phyloP scores from a whole-genome alignment of 2,113 vertebrate species.

The Calypte anna region DNA sequence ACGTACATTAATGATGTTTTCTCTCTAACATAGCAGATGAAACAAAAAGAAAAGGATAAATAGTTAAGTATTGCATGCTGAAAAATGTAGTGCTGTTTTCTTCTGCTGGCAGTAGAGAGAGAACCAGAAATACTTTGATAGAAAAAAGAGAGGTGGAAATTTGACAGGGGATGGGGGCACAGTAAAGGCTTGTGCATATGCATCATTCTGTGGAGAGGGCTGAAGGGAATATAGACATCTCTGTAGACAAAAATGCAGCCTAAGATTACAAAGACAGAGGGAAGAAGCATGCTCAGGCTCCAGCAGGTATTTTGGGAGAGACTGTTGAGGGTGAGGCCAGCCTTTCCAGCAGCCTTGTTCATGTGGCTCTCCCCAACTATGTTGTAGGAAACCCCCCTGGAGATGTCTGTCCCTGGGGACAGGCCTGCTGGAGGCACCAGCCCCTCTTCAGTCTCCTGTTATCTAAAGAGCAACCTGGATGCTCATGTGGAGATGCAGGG shows the following conservation, averaged over 20 bases:
- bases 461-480: neutral
- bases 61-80: neutral
- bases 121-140: neutral
- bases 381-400: neutral
- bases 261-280: neutral
- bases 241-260: neutral
- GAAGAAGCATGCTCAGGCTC: neutral
- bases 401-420: fast-evolving
- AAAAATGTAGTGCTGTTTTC: neutral
- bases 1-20: neutral
- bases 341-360: neutral
- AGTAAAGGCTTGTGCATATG: neutral
- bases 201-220: neutral
- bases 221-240: neutral
- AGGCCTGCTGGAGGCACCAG: neutral
- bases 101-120: neutral
- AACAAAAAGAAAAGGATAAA: neutral
- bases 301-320: neutral
- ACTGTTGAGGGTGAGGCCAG: neutral
- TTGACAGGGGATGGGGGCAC: neutral
- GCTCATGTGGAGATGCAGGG: neutral
- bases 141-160: neutral
- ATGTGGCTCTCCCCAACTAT: fast-evolving
- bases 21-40: neutral
- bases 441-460: neutral